phyloP scores from a whole-genome alignment of 2,113 vertebrate species.

The Solea solea region DNA sequence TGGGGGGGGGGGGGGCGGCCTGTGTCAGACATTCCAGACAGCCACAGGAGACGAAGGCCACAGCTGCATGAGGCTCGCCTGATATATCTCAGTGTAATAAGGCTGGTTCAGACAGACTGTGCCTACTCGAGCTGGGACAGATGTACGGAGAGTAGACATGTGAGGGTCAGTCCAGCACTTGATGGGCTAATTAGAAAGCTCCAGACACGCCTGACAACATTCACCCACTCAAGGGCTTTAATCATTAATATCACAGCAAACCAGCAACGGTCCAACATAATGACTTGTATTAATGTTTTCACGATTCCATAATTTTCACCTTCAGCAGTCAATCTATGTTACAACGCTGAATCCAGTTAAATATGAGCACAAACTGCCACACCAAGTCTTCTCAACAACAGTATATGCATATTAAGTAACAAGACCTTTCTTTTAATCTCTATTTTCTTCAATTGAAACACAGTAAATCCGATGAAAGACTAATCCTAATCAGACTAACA shows the following conservation, averaged over 20 bases:
- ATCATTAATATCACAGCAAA: slow-evolving; percentile 33
- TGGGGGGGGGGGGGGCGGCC: slow-evolving; percentile 9
- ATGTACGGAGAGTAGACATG: slow-evolving; percentile 28
- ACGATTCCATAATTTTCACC: slow-evolving; percentile 14
- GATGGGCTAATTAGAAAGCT: slow-evolving; percentile 68
- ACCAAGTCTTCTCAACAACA: not conserved
- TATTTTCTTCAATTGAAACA: not conserved
- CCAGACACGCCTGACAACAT: slow-evolving; percentile 42
- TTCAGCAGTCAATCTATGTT: not conserved
- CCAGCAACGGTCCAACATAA: slow-evolving; percentile 9
- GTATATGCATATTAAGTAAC: not conserved
- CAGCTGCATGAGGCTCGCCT: slow-evolving; percentile 65
- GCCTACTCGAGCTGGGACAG: slow-evolving; percentile 47
- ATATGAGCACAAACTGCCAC: too few relatives aligned
- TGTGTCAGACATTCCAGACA: slow-evolving; percentile 59
- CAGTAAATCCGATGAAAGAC: not conserved
- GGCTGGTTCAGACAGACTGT: slow-evolving; percentile 46
- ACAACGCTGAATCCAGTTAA: not conserved
- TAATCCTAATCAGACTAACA: not conserved
- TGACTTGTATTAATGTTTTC: slow-evolving; percentile 36
- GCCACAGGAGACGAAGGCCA: slow-evolving; percentile 63
- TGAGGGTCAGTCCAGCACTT: slow-evolving; percentile 52
- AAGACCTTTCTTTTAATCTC: not conserved
- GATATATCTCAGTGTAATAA: slow-evolving; percentile 60
- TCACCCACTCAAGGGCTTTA: slow-evolving; percentile 26